Base-by-base conservation (phyloP, 2,113 vertebrate genomes). In the Stictonetta naevosa region DNA sequence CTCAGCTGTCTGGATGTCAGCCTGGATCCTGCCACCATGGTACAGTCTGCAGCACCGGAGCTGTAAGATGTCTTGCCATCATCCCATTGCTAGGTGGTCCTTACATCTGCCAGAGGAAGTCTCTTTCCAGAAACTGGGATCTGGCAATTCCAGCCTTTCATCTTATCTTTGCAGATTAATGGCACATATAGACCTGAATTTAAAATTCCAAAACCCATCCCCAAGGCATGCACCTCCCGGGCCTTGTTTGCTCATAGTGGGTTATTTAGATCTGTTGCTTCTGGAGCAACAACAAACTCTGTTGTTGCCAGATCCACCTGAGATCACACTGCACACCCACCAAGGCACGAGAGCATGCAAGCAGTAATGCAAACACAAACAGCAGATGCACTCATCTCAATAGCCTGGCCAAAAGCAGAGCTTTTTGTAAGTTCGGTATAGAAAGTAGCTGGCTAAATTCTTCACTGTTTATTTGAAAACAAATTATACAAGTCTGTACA, bases 101-200 rank as follows among this genome's bases (percentile, higher is more conserved):
- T 91, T 77, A 46, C 4, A 26, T 50, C 48, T 80, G 58, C 42
- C 22, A 64, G 50, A 60, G 31, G 22, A 63, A 12, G 26, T 56
- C 38, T 83, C 21, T 76, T 72, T 62, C 66, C 29, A 81, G 46
- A 16, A 91, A 19, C 40, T 31, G 36, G 50, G 46, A 88, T 16
- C 18, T 77, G 40, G 6, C 60, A 44, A 62, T 82, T 85, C 64
- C 22, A 68, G 36, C 26, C 25, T 71, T 76, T 53, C 66, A 81
- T 71, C 87, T 91, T 81, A 73, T 73, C 34, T 88, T 68, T 77
- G 53, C 13, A 76, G 34, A 56, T 60, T 50, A 83, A 56, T 52
- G 44, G 40, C 38, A 71, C 6, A 25, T 4, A 11, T 55, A 85
- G 26, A 68, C 48, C 25, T 85, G 80, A 73, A 73, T 26, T 53